Evolutionary conservation across 2,888 invertebrate genomes (phyloP), one percentile per base, ranked within the genome.

Genomic region (Linyphia triangularis): DNA sequence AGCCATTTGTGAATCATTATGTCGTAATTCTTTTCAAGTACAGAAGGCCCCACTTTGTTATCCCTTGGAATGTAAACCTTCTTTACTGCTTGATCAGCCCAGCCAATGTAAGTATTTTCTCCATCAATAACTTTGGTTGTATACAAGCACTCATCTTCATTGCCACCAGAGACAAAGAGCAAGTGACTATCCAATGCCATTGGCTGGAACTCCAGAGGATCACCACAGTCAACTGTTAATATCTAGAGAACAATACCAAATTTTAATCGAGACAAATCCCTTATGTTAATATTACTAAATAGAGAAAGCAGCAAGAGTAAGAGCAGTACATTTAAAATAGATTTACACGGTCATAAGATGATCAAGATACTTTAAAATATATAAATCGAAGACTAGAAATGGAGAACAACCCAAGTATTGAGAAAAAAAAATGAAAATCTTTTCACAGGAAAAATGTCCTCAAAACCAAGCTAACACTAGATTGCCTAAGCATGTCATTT

Each of bases 241-340:
- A 88, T 75, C 86, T 88, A 79, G 73, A 82, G 9, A 28, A 9
- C n/a, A n/a, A n/a, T n/a, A n/a, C n/a, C n/a, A n/a, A n/a, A n/a
- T n/a, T n/a, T n/a, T n/a, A n/a, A n/a, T n/a, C n/a, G n/a, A n/a
- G n/a, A n/a, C n/a, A n/a, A n/a, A n/a, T n/a, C n/a, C n/a, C n/a
- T n/a, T n/a, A n/a, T n/a, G n/a, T n/a, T n/a, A n/a, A n/a, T n/a
- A n/a, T n/a, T n/a, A n/a, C n/a, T n/a, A n/a, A n/a, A n/a, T n/a
- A n/a, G n/a, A n/a, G n/a, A n/a, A n/a, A n/a, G n/a, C n/a, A n/a
- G n/a, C n/a, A n/a, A n/a, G n/a, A n/a, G n/a, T n/a, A n/a, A n/a
- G n/a, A n/a, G n/a, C n/a, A n/a, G n/a, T n/a, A n/a, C n/a, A n/a
- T n/a, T n/a, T n/a, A n/a, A n/a, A n/a, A n/a, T n/a, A n/a, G n/a